A percentile compares a stretch with the other conserved stretches of the same genome.
Conservation (phyloP, 2,797 vertebrate species). For the Enteromius argenteus region DNA sequence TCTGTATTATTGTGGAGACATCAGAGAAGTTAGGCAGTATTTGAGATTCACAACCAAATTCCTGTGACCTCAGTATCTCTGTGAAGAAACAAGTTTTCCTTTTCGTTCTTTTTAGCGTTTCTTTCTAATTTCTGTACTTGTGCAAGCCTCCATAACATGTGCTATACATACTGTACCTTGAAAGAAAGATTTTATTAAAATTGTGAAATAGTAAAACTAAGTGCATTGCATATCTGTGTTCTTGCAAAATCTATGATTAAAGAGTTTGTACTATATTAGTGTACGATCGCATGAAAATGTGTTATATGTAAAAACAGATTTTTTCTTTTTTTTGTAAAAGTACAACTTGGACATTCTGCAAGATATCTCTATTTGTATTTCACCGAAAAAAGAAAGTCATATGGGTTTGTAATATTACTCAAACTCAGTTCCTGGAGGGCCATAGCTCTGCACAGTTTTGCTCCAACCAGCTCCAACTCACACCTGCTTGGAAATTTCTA, state of each 20-base stretch:
- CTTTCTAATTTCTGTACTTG: conserved; percentile 14
- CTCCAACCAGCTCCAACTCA: too few species aligned
- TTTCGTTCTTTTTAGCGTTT: background rate
- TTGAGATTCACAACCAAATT: conserved; percentile 9
- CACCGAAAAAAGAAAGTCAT: background rate
- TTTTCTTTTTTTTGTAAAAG: background rate
- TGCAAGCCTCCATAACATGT: conserved; percentile 45
- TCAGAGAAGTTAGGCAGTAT: conserved; percentile 21
- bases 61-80: conserved; percentile 29
- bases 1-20: conserved; percentile 13
- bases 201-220: conserved; percentile 27
- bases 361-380: background rate
- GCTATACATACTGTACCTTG: conserved; percentile 39
- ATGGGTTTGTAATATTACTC: background rate
- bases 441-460: too few species aligned
- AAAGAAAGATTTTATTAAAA: conserved; percentile 56
- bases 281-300: background rate
- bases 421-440: too few species aligned
- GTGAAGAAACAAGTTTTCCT: conserved; percentile 3
- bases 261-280: background rate
- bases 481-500: too few species aligned
- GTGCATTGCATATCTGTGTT: background rate
- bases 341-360: background rate
- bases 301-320: background rate
- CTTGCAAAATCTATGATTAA: background rate